These are phyloP conservation scores for Carposina sasakii DNA, from an alignment of 1,140 invertebrate species.

Conservation along the genomic window DNA sequence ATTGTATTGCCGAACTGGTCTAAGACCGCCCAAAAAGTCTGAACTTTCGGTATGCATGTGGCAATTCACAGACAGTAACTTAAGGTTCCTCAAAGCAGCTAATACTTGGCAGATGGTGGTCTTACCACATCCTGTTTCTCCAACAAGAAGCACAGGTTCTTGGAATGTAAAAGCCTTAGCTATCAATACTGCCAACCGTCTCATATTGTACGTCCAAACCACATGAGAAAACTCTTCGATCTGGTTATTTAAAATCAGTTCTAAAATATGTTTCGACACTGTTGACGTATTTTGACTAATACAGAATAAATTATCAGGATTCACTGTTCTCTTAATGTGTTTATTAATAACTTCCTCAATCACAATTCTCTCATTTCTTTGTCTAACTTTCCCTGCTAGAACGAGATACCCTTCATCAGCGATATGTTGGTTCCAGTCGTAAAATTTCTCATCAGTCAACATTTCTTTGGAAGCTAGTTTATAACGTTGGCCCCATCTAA, in stretches of 20 bases:
- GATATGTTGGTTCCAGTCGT: slow-evolving; percentile 98
- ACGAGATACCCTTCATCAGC: slow-evolving; percentile 98
- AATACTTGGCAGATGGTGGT: slow-evolving; percentile 96
- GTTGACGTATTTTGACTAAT: slow-evolving; percentile 81
- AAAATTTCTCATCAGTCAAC: slow-evolving; percentile 75
- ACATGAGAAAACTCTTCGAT: slow-evolving; percentile 82
- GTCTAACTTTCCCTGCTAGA: slow-evolving; percentile 93
- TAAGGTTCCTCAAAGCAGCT: slow-evolving; percentile 77
- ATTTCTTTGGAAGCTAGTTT: slow-evolving; percentile 76
- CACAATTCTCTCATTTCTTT: slow-evolving; percentile 82
- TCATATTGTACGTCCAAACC: slow-evolving; percentile 95
- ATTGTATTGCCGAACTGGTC: slow-evolving; percentile 86
- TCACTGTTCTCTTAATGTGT: slow-evolving; percentile 86
- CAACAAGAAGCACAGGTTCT: slow-evolving; percentile 96
- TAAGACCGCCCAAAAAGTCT: slow-evolving; percentile 96
- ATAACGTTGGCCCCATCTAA: slow-evolving; percentile 98
- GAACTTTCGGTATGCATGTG: slow-evolving; percentile 99
- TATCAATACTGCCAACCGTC: slow-evolving; percentile 92
- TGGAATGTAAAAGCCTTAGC: slow-evolving; percentile 91
- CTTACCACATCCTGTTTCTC: slow-evolving; percentile 99
- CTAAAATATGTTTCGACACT: slow-evolving; percentile 83
- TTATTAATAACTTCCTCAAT: slow-evolving; percentile 88
- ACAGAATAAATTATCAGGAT: slow-evolving; percentile 84
- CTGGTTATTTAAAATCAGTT: slow-evolving; percentile 75
- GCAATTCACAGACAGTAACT: slow-evolving; percentile 92